Evolutionary conservation across 2,888 invertebrate species (phyloP).

Genomic region (Galerucella pusilla): DNA sequence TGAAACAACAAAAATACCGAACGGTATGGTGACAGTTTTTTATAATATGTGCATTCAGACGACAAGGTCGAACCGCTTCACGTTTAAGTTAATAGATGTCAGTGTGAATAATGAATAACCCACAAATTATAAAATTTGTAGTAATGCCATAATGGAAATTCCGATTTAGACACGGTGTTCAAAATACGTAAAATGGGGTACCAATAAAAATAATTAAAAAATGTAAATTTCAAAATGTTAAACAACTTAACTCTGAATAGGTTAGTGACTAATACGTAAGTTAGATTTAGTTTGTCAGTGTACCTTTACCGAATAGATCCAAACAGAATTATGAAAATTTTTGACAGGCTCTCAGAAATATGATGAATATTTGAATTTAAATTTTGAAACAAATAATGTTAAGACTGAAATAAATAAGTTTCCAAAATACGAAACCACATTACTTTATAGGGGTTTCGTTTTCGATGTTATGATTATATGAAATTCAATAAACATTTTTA

Average conservation of each 20-base stretch:
- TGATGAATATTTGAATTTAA: neutral
- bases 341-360: constrained; percentile 13
- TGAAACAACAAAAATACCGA: too few species aligned
- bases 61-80: too few species aligned
- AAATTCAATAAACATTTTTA: too few species aligned
- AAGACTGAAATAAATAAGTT: constrained; percentile 13
- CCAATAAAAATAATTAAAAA: neutral
- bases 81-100: too few species aligned
- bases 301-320: constrained; percentile 19
- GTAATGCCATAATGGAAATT: too few species aligned
- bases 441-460: neutral
- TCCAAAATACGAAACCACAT: neutral
- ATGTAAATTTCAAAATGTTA: constrained; percentile 22
- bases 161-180: neutral
- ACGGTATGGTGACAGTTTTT: too few species aligned
- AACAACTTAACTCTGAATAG: constrained; percentile 30
- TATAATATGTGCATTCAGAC: too few species aligned
- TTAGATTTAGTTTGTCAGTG: constrained; percentile 35
- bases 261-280: constrained; percentile 44
- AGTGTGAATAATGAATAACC: too few species aligned
- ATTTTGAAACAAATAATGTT: neutral
- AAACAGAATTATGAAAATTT: constrained; percentile 17
- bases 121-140: too few species aligned
- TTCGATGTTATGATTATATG: too few species aligned
- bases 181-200: neutral